Conservation (phyloP, 2,797 vertebrate species). For the Monodelphis domestica region DNA sequence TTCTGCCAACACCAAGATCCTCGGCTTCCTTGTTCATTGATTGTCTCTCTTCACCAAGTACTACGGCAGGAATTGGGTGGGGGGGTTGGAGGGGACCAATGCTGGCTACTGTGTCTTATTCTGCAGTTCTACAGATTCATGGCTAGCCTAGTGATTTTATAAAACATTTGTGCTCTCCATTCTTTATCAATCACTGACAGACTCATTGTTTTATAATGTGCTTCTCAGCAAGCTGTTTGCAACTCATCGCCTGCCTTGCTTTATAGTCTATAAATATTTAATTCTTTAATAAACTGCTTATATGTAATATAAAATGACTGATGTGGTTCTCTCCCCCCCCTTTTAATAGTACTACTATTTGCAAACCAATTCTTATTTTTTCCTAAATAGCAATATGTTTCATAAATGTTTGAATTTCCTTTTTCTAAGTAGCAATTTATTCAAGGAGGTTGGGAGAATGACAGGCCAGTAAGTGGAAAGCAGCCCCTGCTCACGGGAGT, state of each 20-base stretch:
- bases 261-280: constrained; percentile 89
- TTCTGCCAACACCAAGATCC: not conserved
- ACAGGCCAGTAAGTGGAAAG: constrained; percentile 75
- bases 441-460: constrained; percentile 73
- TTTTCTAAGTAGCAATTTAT: constrained; percentile 82
- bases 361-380: constrained; percentile 83
- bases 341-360: constrained; percentile 84
- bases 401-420: constrained; percentile 83
- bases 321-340: constrained; percentile 79
- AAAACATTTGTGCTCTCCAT: constrained; percentile 80
- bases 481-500: constrained; percentile 49
- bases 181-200: constrained; percentile 86
- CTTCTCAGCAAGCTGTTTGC: constrained; percentile 86
- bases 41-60: constrained; percentile 43
- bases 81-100: not conserved
- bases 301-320: constrained; percentile 87
- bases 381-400: constrained; percentile 82
- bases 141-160: constrained; percentile 79
- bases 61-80: constrained; percentile 27
- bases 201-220: constrained; percentile 85
- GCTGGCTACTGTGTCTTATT: constrained; percentile 65
- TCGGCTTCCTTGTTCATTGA: constrained; percentile 46
- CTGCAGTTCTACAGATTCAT: constrained; percentile 77
- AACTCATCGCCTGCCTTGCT: constrained; percentile 85
- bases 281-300: constrained; percentile 89